Evolutionary conservation across 2,797 vertebrate species (phyloP).

Genomic region (Spea hammondii): DNA sequence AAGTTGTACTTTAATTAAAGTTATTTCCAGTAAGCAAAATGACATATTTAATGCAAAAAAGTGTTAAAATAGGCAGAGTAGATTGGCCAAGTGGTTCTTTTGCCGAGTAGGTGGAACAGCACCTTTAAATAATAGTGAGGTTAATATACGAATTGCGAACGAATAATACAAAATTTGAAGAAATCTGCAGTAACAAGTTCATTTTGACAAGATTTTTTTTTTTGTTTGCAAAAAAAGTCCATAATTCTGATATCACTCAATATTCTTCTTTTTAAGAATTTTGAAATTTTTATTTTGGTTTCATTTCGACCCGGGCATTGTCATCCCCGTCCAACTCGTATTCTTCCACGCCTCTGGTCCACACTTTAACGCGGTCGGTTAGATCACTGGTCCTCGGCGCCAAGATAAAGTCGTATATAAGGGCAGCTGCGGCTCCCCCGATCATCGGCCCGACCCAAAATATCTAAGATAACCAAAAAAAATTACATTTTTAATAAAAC

Average conservation of each 20-base stretch:
- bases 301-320: constrained; percentile 83
- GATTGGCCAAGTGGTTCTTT: too few relatives aligned
- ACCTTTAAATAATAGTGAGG: not conserved
- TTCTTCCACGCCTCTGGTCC: constrained; percentile 87
- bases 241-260: constrained; percentile 62
- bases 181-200: constrained; percentile 41
- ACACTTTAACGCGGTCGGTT: constrained; percentile 84
- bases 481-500: too few relatives aligned
- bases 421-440: constrained; percentile 82
- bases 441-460: constrained; percentile 97
- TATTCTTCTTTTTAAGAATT: constrained; percentile 44
- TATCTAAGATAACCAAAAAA: constrained; percentile 68
- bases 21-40: too few relatives aligned
- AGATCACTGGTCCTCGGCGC: constrained; percentile 82
- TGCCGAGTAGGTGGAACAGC: too few relatives aligned
- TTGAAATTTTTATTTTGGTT: constrained; percentile 74
- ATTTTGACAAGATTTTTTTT: constrained; percentile 55
- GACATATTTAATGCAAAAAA: too few relatives aligned
- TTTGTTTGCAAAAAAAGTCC: constrained; percentile 64
- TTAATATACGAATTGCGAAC: constrained; percentile 43
- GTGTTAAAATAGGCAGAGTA: too few relatives aligned
- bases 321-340: constrained; percentile 86
- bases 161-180: constrained; percentile 50
- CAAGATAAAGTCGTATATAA: constrained; percentile 91
- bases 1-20: too few relatives aligned